Evolutionary conservation across 2,797 vertebrate genomes (phyloP).

Genomic region (Hirundo rustica): DNA sequence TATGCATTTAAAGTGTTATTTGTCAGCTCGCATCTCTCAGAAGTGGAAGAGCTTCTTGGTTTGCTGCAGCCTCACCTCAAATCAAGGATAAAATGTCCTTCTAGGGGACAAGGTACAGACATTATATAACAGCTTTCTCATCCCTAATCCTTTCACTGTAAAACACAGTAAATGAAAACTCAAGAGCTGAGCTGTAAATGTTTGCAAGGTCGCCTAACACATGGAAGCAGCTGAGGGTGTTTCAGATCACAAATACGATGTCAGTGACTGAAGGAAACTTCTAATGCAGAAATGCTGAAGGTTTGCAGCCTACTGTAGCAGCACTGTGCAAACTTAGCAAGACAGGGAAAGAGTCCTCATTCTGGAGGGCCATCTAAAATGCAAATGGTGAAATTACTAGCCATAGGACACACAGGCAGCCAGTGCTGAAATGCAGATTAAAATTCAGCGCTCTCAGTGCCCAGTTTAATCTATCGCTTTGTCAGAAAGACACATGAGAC

Average conservation of each 20-base stretch:
- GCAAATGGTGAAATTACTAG: not conserved
- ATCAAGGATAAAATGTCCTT: not conserved
- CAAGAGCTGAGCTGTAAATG: not conserved
- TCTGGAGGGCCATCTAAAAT: not conserved
- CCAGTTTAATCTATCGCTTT: constrained; percentile 5
- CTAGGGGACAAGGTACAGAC: not conserved
- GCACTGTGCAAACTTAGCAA: not conserved
- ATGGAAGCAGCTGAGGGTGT: not conserved
- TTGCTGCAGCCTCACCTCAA: not conserved
- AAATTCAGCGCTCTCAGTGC: not conserved
- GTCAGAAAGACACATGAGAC: not conserved
- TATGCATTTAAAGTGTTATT: constrained; percentile 31
- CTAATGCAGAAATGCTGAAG: too few species aligned
- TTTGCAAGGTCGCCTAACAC: not conserved
- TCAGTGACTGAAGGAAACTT: not conserved
- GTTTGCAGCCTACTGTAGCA: not conserved
- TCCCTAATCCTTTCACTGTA: not conserved
- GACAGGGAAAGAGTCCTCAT: not conserved
- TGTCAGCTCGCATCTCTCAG: constrained; percentile 10
- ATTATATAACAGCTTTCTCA: not conserved
- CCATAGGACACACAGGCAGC: not conserved
- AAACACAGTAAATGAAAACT: not conserved
- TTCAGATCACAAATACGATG: rapidly evolving
- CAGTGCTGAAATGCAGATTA: not conserved
- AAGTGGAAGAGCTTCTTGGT: not conserved